Evolutionary conservation across 2,888 invertebrate genomes (phyloP), one percentile per base, ranked within the genome.

Genomic region (Mesorhabditis belari): DNA sequence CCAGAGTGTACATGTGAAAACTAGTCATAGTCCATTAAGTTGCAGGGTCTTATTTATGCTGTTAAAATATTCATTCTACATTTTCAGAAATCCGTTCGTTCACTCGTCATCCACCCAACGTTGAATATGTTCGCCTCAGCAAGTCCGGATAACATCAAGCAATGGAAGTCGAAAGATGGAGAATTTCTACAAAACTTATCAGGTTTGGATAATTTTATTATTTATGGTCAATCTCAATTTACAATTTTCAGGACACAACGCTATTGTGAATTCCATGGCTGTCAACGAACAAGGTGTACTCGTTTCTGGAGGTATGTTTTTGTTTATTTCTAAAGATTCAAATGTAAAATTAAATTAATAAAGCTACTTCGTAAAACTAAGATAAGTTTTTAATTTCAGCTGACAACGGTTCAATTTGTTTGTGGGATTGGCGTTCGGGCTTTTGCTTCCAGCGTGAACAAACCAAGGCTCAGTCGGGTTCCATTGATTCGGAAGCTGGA

Each of bases 351-450:
- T 25, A 57, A 12, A n/a, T 62, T 65, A 49, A 53, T n/a, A 26
- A 25, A 19, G 25, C 44, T 17, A 49, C 5, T 49, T 27, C 52
- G n/a, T 49, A 17, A 9, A 35, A 17, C n/a, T 35, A 35, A n/a
- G 44, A 35, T n/a, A n/a, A n/a, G 6, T 12, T 35, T 35, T 12
- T 26, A 9, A 57, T 71, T 25, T 60, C 84, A 84, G 92, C 24
- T n/a, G 96, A 99, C 82, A 98, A 98, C 81, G 98, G 98, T 0
- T 92, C 94, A 0, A 87, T 99, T 86, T 88, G 90, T 82, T 89
- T 91, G 78, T 98, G 96, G 96, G 98, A 98, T 82, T 98, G 96
- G 96, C 87, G 91, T 77, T 95, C 95, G 0, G 98, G 96, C 0
- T 96, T 96, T 81, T 98, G 98, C 84, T 99, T 96, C 85, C 98